These are phyloP conservation scores for Synergus japonicus DNA, from an alignment of 2,888 invertebrate species.

Conservation along the genomic window DNA sequence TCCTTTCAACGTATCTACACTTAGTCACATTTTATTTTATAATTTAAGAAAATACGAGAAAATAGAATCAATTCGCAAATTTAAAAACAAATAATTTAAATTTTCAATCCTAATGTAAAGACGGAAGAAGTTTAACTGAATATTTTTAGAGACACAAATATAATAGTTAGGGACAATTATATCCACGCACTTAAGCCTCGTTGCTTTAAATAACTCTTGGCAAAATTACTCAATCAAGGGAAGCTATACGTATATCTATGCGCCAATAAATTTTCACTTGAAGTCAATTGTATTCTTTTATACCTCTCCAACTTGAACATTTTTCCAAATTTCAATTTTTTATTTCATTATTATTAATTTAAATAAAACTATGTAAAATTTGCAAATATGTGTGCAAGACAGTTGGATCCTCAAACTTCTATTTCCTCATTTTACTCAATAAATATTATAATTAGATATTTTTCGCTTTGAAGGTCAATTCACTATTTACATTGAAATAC, in stretches of 20 bases:
- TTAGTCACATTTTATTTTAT: not conserved
- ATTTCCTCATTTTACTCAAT: no score
- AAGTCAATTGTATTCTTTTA: not conserved
- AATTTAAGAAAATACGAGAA: not conserved
- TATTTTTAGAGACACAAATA: conserved; percentile 35
- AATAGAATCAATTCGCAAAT: not conserved
- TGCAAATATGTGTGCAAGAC: no score
- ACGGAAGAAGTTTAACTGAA: conserved; percentile 25
- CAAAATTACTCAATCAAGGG: conserved; percentile 29
- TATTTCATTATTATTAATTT: no score
- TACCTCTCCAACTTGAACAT: no score
- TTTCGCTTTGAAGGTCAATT: no score
- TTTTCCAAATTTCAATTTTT: no score
- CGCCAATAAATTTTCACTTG: not conserved
- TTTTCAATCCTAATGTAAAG: not conserved
- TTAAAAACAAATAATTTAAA: not conserved
- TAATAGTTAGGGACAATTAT: conserved; percentile 36
- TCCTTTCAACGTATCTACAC: not conserved
- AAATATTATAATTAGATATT: no score
- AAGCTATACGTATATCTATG: not conserved
- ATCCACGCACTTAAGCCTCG: conserved; percentile 29
- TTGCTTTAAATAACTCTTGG: conserved; percentile 27
- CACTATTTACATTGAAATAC: no score
- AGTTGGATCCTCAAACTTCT: no score
- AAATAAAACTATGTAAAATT: no score